Conservation (phyloP, 1,140 invertebrate species). For the Carposina sasakii region DNA sequence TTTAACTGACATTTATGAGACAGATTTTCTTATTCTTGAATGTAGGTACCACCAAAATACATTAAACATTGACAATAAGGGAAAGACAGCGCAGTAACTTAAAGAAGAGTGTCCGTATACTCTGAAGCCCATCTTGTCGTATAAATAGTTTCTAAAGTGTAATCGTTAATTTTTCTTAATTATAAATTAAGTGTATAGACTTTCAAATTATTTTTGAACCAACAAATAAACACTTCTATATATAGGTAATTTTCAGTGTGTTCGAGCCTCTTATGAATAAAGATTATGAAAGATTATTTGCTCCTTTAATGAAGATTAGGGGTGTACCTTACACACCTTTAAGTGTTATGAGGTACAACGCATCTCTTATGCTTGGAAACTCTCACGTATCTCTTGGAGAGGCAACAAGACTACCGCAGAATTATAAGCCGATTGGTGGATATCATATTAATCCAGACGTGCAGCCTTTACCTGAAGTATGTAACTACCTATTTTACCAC, state of each 20-base stretch:
- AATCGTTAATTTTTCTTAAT: background rate
- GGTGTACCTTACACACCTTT: slow-evolving; percentile 21
- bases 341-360: slow-evolving; percentile 27
- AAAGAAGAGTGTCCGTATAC: background rate
- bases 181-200: background rate
- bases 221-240: background rate
- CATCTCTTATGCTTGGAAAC: slow-evolving; percentile 31
- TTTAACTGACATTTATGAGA: background rate
- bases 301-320: slow-evolving; percentile 11
- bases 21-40: background rate
- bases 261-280: slow-evolving; percentile 9
- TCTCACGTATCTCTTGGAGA: slow-evolving; percentile 30
- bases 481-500: slow-evolving; percentile 12
- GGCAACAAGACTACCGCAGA: slow-evolving; percentile 26
- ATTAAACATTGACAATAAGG: background rate
- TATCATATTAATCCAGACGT: slow-evolving; percentile 29
- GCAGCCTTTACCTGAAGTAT: slow-evolving; percentile 26
- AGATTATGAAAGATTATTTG: slow-evolving; percentile 19
- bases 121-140: background rate
- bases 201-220: background rate
- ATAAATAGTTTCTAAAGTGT: background rate
- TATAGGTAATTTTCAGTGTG: slow-evolving; percentile 15
- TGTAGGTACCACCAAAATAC: background rate
- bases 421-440: slow-evolving; percentile 31
- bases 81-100: background rate